Percentiles rank a stretch among this genome's conserved stretches.
Evolutionary conservation across 2,888 invertebrate genomes (phyloP).

Genomic region (Ectemnius lituratus): DNA sequence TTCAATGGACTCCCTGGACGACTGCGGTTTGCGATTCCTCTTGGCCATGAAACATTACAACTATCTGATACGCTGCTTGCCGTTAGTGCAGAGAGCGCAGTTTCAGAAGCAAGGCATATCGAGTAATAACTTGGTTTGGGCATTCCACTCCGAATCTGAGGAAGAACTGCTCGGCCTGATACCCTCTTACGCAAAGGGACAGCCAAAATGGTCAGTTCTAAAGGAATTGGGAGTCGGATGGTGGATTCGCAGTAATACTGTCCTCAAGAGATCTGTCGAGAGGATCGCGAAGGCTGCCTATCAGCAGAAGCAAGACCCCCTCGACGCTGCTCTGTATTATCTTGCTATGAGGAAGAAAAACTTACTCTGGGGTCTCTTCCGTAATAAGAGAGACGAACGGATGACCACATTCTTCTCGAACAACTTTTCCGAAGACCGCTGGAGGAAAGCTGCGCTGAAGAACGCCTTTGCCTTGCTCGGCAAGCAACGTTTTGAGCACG

Average conservation of each 20-base stretch:
- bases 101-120: slow-evolving; percentile 93
- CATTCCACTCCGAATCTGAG: slow-evolving; percentile 98
- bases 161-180: slow-evolving; percentile 94
- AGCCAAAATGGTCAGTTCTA: slow-evolving; percentile 93
- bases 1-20: slow-evolving; percentile 91
- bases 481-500: slow-evolving; percentile 97
- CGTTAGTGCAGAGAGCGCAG: slow-evolving; percentile 90
- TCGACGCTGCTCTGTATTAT: slow-evolving; percentile 98
- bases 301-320: slow-evolving; percentile 93
- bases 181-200: slow-evolving; percentile 91
- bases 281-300: slow-evolving; percentile 96
- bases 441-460: slow-evolving; percentile 98
- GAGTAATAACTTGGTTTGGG: slow-evolving; percentile 97
- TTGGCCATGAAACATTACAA: slow-evolving; percentile 99
- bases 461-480: slow-evolving; percentile 98
- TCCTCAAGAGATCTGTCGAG: slow-evolving; percentile 91
- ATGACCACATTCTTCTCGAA: slow-evolving; percentile 98
- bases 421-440: slow-evolving; percentile 94
- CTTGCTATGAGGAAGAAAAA: slow-evolving; percentile 99
- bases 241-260: slow-evolving; percentile 94
- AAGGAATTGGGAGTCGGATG: slow-evolving; percentile 96
- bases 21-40: slow-evolving; percentile 97
- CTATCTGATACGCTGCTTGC: slow-evolving; percentile 95
- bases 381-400: slow-evolving; percentile 91
- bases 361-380: slow-evolving; percentile 95